Percentiles rank a stretch among this genome's conserved stretches.
Evolutionary conservation across 2,113 vertebrate species (phyloP).

Genomic region (Cinclus cinclus): DNA sequence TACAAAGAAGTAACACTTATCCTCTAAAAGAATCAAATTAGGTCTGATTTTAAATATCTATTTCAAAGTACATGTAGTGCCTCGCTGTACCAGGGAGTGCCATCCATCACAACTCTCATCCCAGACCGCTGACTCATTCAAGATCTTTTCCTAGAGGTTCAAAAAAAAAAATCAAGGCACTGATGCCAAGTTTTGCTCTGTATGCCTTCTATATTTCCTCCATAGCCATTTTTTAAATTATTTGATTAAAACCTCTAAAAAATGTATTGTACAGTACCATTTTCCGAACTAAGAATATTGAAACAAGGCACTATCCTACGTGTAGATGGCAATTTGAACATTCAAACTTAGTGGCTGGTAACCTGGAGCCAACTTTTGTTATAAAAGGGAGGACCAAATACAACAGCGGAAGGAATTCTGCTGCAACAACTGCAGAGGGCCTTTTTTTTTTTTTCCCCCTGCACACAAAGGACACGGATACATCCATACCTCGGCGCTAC

Average conservation of each 20-base stretch:
- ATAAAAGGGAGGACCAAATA: not conserved
- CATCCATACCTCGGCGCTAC: conserved; percentile 35
- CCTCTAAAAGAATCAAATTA: not conserved
- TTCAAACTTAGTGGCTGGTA: not conserved
- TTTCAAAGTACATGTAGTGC: not conserved
- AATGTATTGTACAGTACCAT: too few relatives aligned
- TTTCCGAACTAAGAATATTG: not conserved
- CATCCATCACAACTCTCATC: conserved; percentile 41
- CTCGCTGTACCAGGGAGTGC: conserved; percentile 40
- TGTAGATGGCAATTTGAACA: not conserved
- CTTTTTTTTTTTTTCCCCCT: not conserved
- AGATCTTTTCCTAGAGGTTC: conserved; percentile 60
- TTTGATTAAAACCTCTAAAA: not conserved
- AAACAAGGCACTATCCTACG: not conserved
- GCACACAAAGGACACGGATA: conserved; percentile 69
- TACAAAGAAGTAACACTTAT: not conserved
- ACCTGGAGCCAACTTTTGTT: not conserved
- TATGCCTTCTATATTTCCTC: not conserved
- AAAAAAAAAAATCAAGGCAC: conserved; percentile 44
- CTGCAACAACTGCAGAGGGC: conserved; percentile 37
- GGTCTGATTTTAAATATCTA: not conserved
- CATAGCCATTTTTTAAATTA: not conserved
- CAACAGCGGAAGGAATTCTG: conserved; percentile 1
- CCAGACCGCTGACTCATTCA: conserved; percentile 63
- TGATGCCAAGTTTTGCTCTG: conserved; percentile 16